Percentiles rank a stretch among this genome's conserved stretches.
These are phyloP conservation scores for Spilogale gracilis DNA, from an alignment of 2,113 vertebrate genomes.

Conservation along the genomic window DNA sequence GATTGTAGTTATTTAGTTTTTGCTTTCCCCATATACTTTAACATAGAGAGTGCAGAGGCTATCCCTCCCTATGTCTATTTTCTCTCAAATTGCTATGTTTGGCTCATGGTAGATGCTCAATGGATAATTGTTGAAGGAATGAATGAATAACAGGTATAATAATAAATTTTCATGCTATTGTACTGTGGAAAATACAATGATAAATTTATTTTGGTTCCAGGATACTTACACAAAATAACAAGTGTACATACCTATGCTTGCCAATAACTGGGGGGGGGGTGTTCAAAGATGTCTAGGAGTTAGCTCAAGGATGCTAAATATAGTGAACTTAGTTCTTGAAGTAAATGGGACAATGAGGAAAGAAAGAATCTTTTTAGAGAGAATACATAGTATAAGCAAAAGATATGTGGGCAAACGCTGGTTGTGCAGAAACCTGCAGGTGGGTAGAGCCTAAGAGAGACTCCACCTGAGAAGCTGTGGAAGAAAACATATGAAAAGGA, in stretches of 20 bases:
- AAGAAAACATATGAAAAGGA: background rate
- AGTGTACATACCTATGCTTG: background rate
- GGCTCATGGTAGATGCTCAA: background rate
- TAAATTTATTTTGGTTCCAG: constrained; percentile 31
- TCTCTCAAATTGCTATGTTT: background rate
- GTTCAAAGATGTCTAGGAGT: background rate
- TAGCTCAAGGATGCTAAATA: background rate
- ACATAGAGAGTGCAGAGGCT: background rate
- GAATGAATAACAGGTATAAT: background rate
- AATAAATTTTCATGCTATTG: constrained; percentile 4
- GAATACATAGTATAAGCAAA: background rate
- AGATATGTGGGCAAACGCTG: background rate
- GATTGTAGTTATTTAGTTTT: background rate
- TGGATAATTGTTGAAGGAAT: constrained; percentile 42
- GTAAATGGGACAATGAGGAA: background rate
- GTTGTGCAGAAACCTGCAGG: background rate
- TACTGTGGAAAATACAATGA: constrained; percentile 10
- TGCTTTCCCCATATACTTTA: background rate
- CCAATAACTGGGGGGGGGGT: background rate
- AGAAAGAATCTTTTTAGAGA: background rate
- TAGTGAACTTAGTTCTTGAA: background rate
- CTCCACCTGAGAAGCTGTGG: background rate
- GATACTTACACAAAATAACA: background rate
- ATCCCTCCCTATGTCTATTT: background rate
- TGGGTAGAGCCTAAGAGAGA: background rate